These are phyloP conservation scores for Hirundichthys speculiger DNA, from an alignment of 2,113 vertebrate species.

Conservation along the genomic window DNA sequence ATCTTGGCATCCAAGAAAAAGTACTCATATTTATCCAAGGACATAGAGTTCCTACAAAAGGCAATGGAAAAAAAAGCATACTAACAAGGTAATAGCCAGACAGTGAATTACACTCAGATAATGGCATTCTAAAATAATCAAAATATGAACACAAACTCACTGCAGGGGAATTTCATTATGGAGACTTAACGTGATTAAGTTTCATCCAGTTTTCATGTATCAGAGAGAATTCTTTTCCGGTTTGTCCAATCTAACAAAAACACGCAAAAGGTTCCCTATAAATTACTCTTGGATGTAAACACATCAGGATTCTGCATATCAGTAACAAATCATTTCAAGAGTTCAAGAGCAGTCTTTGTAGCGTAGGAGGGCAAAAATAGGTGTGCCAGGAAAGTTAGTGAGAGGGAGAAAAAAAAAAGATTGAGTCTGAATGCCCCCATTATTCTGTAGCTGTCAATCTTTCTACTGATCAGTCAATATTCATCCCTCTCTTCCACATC, in stretches of 20 bases:
- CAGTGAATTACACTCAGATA: conserved; percentile 74
- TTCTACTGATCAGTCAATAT: conserved; percentile 77
- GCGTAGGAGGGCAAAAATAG: conserved; percentile 74
- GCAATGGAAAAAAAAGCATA: conserved; percentile 36
- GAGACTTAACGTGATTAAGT: conserved; percentile 74
- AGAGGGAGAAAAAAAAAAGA: conserved; percentile 25
- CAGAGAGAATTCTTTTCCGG: conserved; percentile 65
- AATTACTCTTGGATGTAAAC: conserved; percentile 76
- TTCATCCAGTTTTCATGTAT: conserved; percentile 73
- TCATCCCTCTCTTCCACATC: conserved; percentile 68
- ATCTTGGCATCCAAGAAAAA: conserved; percentile 54
- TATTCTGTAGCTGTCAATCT: conserved; percentile 77
- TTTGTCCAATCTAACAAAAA: conserved; percentile 73
- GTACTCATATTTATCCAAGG: conserved; percentile 62
- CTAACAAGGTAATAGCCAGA: conserved; percentile 74
- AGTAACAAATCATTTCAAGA: conserved; percentile 67
- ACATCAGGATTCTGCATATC: conserved; percentile 72
- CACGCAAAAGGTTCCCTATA: conserved; percentile 70
- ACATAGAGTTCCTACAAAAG: conserved; percentile 56
- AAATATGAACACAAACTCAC: conserved; percentile 75
- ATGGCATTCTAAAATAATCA: conserved; percentile 80
- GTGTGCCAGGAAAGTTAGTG: conserved; percentile 65
- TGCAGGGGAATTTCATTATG: conserved; percentile 76
- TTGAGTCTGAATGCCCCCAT: conserved; percentile 65
- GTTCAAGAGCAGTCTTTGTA: conserved; percentile 58